Percentiles rank a stretch among this genome's conserved stretches.
These are phyloP conservation scores for Zaprionus nigranus DNA, from an alignment of 1,140 invertebrate species.

Conservation along the genomic window DNA sequence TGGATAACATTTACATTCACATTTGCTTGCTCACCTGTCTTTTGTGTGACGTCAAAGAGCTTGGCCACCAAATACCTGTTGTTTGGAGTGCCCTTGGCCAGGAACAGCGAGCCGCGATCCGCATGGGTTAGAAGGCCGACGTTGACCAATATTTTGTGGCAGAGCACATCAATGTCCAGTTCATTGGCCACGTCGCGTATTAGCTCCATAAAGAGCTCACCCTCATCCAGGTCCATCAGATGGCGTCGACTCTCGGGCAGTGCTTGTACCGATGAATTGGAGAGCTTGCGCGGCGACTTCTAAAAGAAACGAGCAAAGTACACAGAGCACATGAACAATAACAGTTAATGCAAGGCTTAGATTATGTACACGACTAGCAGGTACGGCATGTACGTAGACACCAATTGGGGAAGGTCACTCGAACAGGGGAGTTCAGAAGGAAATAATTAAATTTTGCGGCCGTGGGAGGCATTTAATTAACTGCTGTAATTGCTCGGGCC, in stretches of 20 bases:
- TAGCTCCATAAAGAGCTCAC: conserved; percentile 95
- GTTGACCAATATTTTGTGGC: conserved; percentile 97
- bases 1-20: conserved; percentile 15
- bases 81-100: conserved; percentile 91
- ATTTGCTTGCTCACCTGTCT: conserved; percentile 88
- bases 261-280: conserved; percentile 83
- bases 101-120: conserved; percentile 94
- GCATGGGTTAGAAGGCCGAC: conserved; percentile 94
- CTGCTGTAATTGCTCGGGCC: conserved; percentile 51
- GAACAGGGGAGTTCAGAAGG: neutral
- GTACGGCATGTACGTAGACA: neutral
- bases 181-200: conserved; percentile 97
- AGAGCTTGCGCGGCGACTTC: conserved; percentile 86
- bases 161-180: conserved; percentile 95
- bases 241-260: conserved; percentile 85
- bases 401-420: no score
- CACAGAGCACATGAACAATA: conserved; percentile 36
- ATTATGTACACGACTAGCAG: neutral
- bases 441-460: conserved; percentile 56
- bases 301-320: conserved; percentile 42
- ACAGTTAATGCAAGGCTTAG: conserved; percentile 69
- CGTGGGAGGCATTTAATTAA: conserved; percentile 44
- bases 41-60: conserved; percentile 95
- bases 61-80: conserved; percentile 94
- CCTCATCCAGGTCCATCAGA: conserved; percentile 89